Base-by-base conservation (phyloP, 1,140 invertebrate genomes). In the Drosophila tristis region DNA sequence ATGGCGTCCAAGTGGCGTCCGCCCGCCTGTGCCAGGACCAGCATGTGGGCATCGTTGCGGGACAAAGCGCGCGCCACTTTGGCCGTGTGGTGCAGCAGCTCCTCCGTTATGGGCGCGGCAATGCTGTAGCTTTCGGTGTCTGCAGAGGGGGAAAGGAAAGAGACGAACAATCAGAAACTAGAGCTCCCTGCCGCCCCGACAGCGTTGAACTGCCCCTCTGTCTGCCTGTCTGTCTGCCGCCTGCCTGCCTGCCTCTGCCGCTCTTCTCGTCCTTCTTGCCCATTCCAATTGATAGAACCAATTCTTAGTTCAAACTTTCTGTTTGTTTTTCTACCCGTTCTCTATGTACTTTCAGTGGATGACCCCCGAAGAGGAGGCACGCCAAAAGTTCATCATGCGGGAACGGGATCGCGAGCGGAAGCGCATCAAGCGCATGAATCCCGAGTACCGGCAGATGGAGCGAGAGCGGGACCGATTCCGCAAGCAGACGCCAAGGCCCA, bases 11-110 rank as follows among this genome's bases (percentile, higher is more conserved):
- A 94, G 44, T 97, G 93, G 8, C 97, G 96, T 49, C 96, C 94
- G 5, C 97, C 98, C 45, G 95, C 94, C 75, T 95, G 93, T 7
- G 97, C 97, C 16, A 95, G 93, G 51, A 98, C 86, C 8, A 98
- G 91, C 26, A 97, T 77, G 31, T 96, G 95, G 1, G 96, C 95
- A 44, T 94, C 93, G 11, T 94, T 93, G 26, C 92, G 91, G 23
- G 94, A 94, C 5, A 97, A 82, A 1, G 94, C 93, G 63, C 95
- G 93, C 58, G 95, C 94, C 47, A 96, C 92, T 61, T 93, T 92
- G 0, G 95, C 93, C n/a, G 95, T 94, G 59, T 94, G 92, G 26
- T 95, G 92, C 3, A 96, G 80, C 2, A 97, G 92, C 91, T 96
- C 95, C 31, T 93, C 92, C 26, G 95, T 94, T 13, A 96, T 92